Base-by-base conservation (phyloP, 2,113 vertebrate species). In the Oncorhynchus masou region DNA sequence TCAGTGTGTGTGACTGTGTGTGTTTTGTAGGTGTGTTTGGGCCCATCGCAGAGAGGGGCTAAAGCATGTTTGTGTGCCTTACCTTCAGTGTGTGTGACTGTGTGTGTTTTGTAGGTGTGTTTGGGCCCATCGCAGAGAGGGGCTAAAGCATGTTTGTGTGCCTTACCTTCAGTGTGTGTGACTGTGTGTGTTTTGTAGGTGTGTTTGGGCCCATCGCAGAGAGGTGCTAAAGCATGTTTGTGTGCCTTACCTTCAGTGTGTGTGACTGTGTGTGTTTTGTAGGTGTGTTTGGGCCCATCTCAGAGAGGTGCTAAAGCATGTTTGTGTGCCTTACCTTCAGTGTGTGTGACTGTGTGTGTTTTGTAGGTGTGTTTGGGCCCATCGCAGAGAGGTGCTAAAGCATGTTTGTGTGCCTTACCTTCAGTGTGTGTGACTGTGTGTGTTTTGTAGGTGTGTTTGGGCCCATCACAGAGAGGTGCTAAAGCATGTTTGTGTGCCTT, bases 221-320 rank as follows among this genome's bases (percentile, higher is more conserved):
- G 31, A 84, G 78, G 83, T 85, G 85, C 85, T 81, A 74, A 48
- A 75, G 60, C 27, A 71, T 81, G 68, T 79, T 75, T 7, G 34
- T 34, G 34, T 34, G 34, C 6, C 34, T 7, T 34, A 7, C 34
- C 34, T 34, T 34, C 34, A 34, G 5, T 60, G 34, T 49, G 45
- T 62, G 45, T 29, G 48, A 62, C 24, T 34, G 81, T 68, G 39
- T 39, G 39, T 39, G 39, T 8, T 78, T 48, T 62, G 49, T 83
- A 73, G 76, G 54, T 81, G 75, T 71, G 68, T 82, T 74, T 76
- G 16, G 59, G 75, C 22, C 22, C 20, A 24, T 77, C 48, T 22
- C 59, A 15, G 27, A 39, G 34, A 84, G 78, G 83, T 85, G 85
- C 85, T 81, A 75, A 49, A 75, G 60, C 27, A 71, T 81, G 68